A percentile compares a stretch with the other conserved stretches of the same genome.
These are phyloP conservation scores for Microchirus variegatus DNA, from an alignment of 2,797 vertebrate genomes.

Conservation along the genomic window DNA sequence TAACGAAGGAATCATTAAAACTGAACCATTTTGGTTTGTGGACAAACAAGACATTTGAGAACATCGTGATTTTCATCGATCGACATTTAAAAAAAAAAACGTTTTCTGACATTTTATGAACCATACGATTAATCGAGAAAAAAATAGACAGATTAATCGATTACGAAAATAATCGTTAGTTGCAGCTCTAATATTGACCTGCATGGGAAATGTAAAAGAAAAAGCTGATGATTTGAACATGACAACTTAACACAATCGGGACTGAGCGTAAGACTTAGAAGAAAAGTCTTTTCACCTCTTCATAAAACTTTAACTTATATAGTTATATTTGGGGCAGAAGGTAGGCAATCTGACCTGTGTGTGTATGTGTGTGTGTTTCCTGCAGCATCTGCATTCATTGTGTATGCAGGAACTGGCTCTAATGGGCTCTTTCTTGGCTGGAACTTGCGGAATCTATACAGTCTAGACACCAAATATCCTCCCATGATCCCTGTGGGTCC, in stretches of 20 bases:
- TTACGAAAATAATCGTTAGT: too few species aligned
- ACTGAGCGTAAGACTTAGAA: too few species aligned
- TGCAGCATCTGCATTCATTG: slow-evolving; percentile 59
- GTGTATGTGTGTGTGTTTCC: slow-evolving; percentile 11
- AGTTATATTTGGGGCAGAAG: neutral
- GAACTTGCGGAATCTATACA: slow-evolving; percentile 77
- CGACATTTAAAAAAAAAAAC: too few species aligned
- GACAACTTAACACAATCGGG: neutral
- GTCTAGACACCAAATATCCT: slow-evolving; percentile 80
- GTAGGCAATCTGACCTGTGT: slow-evolving; percentile 11
- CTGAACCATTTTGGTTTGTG: too few species aligned
- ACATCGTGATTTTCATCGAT: too few species aligned
- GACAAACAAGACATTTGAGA: too few species aligned
- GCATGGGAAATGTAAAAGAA: neutral
- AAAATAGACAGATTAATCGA: too few species aligned
- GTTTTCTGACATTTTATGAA: too few species aligned
- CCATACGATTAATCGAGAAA: too few species aligned
- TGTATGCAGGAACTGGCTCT: slow-evolving; percentile 50
- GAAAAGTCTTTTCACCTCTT: neutral
- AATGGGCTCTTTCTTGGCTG: slow-evolving; percentile 66
- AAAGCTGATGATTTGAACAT: neutral
- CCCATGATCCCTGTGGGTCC: slow-evolving; percentile 68
- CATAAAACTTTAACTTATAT: slow-evolving; percentile 1
- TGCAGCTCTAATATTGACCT: too few species aligned
- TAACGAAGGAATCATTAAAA: too few species aligned